Conservation (phyloP, 2,113 vertebrate genomes). For the Lonchura striata region DNA sequence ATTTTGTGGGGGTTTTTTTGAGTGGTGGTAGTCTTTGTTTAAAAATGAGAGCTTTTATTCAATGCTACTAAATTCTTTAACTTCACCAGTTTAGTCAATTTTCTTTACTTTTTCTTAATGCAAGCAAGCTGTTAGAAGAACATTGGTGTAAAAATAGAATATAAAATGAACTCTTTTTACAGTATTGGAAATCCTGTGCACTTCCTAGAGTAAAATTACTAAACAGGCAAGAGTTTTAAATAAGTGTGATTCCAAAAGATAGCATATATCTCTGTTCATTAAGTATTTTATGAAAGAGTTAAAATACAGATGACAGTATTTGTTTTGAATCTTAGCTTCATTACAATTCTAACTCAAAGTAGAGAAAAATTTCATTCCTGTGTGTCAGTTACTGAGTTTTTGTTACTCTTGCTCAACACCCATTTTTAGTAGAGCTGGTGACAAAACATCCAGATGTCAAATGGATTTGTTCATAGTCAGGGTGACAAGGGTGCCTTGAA, state of each 20-base stretch:
- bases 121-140: background rate
- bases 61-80: background rate
- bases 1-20: fast-evolving
- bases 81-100: background rate
- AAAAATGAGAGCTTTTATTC: background rate
- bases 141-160: background rate
- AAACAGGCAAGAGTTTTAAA: background rate
- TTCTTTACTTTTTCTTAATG: background rate
- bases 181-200: fast-evolving
- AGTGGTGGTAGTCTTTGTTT: background rate
- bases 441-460: background rate
- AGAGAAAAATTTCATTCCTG: background rate
- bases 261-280: background rate
- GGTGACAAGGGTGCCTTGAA: background rate
- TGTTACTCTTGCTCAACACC: background rate
- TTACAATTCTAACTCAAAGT: background rate
- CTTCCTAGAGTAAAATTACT: background rate
- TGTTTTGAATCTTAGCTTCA: background rate
- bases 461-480: background rate
- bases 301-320: background rate
- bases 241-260: background rate
- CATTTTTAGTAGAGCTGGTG: background rate
- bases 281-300: background rate
- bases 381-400: background rate
- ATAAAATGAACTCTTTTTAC: background rate